Conservation (phyloP, 2,797 vertebrate species). For the Protonibea diacanthus region DNA sequence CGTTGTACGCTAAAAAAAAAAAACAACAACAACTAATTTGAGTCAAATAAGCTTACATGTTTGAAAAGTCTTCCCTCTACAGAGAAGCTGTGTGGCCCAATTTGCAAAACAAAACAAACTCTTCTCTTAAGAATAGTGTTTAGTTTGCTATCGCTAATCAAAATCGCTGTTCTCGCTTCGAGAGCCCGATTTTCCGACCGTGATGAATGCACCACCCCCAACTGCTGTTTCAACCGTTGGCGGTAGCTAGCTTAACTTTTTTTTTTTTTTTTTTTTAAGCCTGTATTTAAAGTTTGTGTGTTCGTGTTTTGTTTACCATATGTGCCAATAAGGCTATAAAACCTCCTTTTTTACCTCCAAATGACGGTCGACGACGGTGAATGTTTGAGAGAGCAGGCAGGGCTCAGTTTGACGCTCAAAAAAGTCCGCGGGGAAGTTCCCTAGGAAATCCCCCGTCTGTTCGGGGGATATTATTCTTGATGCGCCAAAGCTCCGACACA, state of each 20-base stretch:
- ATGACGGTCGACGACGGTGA: slow-evolving; percentile 33
- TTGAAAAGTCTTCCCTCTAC: not conserved
- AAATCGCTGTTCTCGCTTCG: not conserved
- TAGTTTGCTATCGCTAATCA: not conserved
- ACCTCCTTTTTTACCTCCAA: not conserved
- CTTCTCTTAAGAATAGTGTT: no score
- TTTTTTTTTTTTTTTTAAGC: not conserved
- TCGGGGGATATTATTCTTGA: slow-evolving; percentile 71
- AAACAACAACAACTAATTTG: not conserved
- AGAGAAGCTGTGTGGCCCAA: not conserved
- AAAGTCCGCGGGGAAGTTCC: slow-evolving; percentile 85
- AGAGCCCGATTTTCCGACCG: slow-evolving; percentile 17
- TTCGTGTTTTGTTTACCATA: not conserved
- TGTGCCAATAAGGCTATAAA: slow-evolving; percentile 28
- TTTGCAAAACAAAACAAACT: not conserved
- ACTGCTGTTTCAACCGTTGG: not conserved
- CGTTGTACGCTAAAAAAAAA: not conserved
- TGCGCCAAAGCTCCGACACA: slow-evolving; percentile 55
- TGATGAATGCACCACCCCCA: slow-evolving; percentile 39
- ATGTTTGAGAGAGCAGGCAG: slow-evolving; percentile 43
- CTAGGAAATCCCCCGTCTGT: slow-evolving; percentile 80
- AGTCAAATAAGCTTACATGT: not conserved
- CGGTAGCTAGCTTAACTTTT: not conserved
- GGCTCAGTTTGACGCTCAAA: slow-evolving; percentile 74
- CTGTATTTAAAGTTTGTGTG: not conserved